Percentiles rank a stretch among this genome's conserved stretches.
Conservation (phyloP, 2,113 vertebrate species). For the Mustela nigripes region DNA sequence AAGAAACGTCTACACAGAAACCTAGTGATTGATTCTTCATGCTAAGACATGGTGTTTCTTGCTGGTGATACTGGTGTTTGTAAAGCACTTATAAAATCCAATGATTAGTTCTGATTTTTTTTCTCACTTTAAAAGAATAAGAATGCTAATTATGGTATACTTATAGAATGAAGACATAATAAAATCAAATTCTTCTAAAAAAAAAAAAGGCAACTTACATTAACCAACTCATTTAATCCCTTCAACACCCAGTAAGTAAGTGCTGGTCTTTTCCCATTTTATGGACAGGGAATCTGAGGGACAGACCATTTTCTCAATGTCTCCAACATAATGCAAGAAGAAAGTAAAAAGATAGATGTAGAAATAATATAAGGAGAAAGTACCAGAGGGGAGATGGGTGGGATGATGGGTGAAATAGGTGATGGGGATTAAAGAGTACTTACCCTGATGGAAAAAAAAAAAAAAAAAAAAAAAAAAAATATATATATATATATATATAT, state of each 20-base stretch:
- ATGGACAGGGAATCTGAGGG: not conserved
- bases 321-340: not conserved
- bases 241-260: not conserved
- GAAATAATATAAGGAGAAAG: not conserved
- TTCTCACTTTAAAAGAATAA: not conserved
- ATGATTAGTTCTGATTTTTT: not conserved
- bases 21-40: not conserved
- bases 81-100: constrained; percentile 6
- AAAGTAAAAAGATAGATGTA: not conserved
- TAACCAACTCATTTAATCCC: not conserved
- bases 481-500: no score
- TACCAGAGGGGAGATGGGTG: not conserved
- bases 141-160: not conserved
- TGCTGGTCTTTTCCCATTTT: not conserved
- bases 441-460: not conserved
- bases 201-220: not conserved
- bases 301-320: not conserved
- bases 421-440: not conserved
- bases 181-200: not conserved
- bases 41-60: not conserved
- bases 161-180: not conserved
- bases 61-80: not conserved
- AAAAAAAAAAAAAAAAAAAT: no score
- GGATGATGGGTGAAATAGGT: not conserved
- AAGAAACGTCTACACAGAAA: not conserved